These are phyloP conservation scores for Uloborus plumipes DNA, from an alignment of 2,888 invertebrate genomes.

Conservation along the genomic window DNA sequence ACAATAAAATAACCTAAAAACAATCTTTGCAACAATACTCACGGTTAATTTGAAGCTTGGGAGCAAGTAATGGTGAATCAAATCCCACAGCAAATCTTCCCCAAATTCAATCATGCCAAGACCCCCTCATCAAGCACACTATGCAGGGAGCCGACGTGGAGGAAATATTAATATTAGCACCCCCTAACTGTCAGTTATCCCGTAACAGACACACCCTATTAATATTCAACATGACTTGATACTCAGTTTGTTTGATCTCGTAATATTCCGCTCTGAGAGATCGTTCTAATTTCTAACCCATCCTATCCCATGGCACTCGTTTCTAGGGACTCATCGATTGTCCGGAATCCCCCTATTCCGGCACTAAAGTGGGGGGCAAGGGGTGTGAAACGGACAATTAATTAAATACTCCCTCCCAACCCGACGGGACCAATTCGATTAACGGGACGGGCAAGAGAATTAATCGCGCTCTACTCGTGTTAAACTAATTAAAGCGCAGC, in stretches of 20 bases:
- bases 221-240: slow-evolving; percentile 32
- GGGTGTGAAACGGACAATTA: slow-evolving; percentile 48
- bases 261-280: slow-evolving; percentile 16
- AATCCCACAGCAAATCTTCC: no score
- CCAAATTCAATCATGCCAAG: no score
- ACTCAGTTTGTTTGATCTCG: slow-evolving; percentile 6
- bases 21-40: no score
- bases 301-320: slow-evolving; percentile 43
- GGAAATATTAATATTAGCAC: no score
- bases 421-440: slow-evolving; percentile 34
- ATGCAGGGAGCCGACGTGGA: no score
- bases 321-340: slow-evolving; percentile 45
- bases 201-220: neutral
- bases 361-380: slow-evolving; percentile 18
- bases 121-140: no score
- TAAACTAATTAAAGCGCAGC: slow-evolving; percentile 60
- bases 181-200: no score
- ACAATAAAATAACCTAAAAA: no score
- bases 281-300: slow-evolving; percentile 46
- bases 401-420: slow-evolving; percentile 41
- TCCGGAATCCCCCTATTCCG: slow-evolving; percentile 16
- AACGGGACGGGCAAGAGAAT: slow-evolving; percentile 38
- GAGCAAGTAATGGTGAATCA: no score
- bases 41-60: no score
- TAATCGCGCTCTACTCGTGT: slow-evolving; percentile 48